phyloP scores from a whole-genome alignment of 2,797 vertebrate species.

The Sphenopsis melanotis region DNA sequence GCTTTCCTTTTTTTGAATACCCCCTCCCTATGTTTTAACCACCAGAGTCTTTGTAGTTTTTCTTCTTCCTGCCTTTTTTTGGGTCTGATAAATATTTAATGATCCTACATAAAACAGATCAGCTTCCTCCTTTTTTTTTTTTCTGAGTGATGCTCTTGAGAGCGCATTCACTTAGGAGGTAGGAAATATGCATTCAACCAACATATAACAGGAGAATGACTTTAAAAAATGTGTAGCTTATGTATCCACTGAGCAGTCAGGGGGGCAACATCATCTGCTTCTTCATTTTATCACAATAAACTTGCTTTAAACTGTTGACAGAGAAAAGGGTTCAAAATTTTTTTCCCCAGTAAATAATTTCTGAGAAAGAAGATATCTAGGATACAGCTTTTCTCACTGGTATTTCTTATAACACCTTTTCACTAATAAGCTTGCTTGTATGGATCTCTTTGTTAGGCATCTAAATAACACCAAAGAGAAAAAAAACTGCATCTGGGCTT shows the following conservation, averaged over 20 bases:
- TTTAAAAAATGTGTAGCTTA: not conserved
- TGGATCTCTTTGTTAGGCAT: not conserved
- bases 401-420: not conserved
- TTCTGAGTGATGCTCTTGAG: not conserved
- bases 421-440: not conserved
- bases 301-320: not conserved
- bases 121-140: not conserved
- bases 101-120: not conserved
- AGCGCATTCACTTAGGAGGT: not conserved
- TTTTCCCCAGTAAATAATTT: not conserved
- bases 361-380: not conserved
- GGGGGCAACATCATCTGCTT: not conserved
- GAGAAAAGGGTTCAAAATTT: not conserved
- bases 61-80: not conserved
- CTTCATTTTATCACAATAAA: not conserved
- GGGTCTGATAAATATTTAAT: slow-evolving; percentile 12
- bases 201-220: not conserved
- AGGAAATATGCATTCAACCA: not conserved
- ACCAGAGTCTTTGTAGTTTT: not conserved
- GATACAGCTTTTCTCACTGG: not conserved
- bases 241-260: not conserved
- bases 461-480: not conserved
- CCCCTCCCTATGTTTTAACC: not conserved
- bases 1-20: not conserved
- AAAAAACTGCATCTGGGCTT: not conserved